Evolutionary conservation across 2,797 vertebrate genomes (phyloP).

Genomic region (Acipenser transmontanus): DNA sequence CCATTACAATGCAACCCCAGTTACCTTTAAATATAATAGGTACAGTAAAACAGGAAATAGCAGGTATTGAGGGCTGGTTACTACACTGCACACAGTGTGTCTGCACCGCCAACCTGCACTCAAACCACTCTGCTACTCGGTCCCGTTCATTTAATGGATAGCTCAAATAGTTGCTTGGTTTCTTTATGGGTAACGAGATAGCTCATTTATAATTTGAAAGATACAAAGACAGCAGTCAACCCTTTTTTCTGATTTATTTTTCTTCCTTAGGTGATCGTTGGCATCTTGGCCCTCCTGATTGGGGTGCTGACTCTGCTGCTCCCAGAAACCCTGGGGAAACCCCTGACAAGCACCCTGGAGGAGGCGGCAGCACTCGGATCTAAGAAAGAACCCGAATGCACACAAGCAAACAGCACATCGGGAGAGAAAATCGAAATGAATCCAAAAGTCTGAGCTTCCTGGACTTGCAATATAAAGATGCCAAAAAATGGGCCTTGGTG

Average conservation of each 20-base stretch:
- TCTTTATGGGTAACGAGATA: background rate
- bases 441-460: background rate
- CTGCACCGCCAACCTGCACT: background rate
- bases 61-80: too few relatives aligned
- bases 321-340: constrained; percentile 80
- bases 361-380: constrained; percentile 66
- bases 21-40: background rate
- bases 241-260: background rate
- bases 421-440: constrained; percentile 38
- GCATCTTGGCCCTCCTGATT: constrained; percentile 74
- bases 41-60: too few relatives aligned
- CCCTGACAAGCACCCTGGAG: constrained; percentile 71
- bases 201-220: too few relatives aligned
- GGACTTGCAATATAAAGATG: too few relatives aligned
- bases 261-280: constrained; percentile 62
- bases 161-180: background rate
- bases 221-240: background rate
- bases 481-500: too few relatives aligned
- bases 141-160: background rate
- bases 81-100: background rate
- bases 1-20: background rate
- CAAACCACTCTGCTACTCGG: background rate
- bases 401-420: background rate
- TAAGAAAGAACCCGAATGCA: constrained; percentile 13
- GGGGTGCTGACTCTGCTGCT: constrained; percentile 73